Evolutionary conservation across 2,888 invertebrate genomes (phyloP), one percentile per base, ranked within the genome.

Genomic region (Harpagoxenus sublaevis): DNA sequence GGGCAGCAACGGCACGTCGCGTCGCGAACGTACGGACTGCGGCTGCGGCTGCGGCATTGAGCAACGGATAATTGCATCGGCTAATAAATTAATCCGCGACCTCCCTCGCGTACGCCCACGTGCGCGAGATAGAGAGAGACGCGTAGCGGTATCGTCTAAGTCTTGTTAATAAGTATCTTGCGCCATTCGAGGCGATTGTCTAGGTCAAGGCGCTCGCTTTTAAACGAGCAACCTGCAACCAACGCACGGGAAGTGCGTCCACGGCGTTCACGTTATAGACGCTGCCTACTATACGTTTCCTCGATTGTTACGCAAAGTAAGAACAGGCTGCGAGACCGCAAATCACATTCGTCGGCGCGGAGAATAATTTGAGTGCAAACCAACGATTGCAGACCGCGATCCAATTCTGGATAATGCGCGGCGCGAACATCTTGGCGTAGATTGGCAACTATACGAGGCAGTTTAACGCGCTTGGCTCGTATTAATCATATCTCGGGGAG

Each of bases 21-120:
- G 35, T 75, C 63, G 35, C 63, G 35, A 63, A 63, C 10, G 60
- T 45, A 60, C 55, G 68, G 81, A 48, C 65, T 77, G 23, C 23
- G 23, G 85, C n/a, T n/a, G n/a, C 35, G 35, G 35, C 35, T 35
- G 35, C 63, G 81, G 88, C 88, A 91, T 93, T 91, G 92, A 91
- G 92, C 91, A 93, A 93, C 92, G 91, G 92, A 93, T 94, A 94
- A 94, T 94, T 93, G 92, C 94, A 87, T 89, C 87, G 89, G 91
- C 91, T 92, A 92, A 93, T 94, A 93, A 94, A 94, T 94, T 93
- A 93, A 93, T 93, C 92, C 87, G 63, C 85, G 90, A 92, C 91
- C 92, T 92, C 92, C 92, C 92, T 91, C 91, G 90, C 91, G 90
- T 89, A 93, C 94, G 93, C 94, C 94, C 89, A 94, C 93, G 87